Percentiles rank a stretch among this genome's conserved stretches.
These are phyloP conservation scores for Medauroidea extradentata DNA, from an alignment of 1,140 invertebrate genomes.

Conservation along the genomic window DNA sequence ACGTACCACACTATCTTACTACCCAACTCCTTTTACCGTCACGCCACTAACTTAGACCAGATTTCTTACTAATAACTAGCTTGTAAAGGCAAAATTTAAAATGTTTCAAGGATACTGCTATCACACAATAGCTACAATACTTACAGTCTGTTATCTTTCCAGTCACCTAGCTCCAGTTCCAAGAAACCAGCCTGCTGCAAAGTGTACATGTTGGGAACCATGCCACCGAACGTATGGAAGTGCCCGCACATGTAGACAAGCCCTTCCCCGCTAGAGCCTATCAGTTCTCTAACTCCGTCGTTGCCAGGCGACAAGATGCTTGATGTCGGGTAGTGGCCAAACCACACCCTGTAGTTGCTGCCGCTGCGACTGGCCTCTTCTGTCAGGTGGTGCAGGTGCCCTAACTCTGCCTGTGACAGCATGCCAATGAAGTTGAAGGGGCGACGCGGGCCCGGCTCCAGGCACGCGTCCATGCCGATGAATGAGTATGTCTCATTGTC, in stretches of 20 bases:
- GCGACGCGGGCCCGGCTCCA: conserved; percentile 76
- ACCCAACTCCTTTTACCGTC: too few relatives aligned
- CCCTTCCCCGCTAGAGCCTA: conserved; percentile 51
- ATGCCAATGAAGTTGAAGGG: conserved; percentile 92
- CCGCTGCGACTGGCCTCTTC: conserved; percentile 43
- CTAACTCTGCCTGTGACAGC: conserved; percentile 55
- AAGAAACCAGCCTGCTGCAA: conserved; percentile 77
- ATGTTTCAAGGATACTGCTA: too few relatives aligned
- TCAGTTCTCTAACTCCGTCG: conserved; percentile 51
- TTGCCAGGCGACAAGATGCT: conserved; percentile 65
- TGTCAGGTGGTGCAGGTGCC: conserved; percentile 49
- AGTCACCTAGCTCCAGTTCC: conserved; percentile 89
- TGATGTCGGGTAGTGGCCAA: conserved; percentile 93
- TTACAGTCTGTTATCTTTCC: conserved; percentile 88
- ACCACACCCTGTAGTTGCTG: conserved; percentile 69
- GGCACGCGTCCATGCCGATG: conserved; percentile 83
- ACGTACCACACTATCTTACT: too few relatives aligned
- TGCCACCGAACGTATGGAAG: conserved; percentile 75
- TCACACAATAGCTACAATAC: too few relatives aligned
- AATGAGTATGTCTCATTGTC: conserved; percentile 66
- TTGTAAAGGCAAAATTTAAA: too few relatives aligned
- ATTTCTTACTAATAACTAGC: too few relatives aligned
- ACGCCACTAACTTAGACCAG: too few relatives aligned
- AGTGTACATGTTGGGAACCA: conserved; percentile 82
- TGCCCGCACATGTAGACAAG: conserved; percentile 89